Evolutionary conservation across 2,888 invertebrate genomes (phyloP), one percentile per base, ranked within the genome.

Genomic region (Cantharis rustica): DNA sequence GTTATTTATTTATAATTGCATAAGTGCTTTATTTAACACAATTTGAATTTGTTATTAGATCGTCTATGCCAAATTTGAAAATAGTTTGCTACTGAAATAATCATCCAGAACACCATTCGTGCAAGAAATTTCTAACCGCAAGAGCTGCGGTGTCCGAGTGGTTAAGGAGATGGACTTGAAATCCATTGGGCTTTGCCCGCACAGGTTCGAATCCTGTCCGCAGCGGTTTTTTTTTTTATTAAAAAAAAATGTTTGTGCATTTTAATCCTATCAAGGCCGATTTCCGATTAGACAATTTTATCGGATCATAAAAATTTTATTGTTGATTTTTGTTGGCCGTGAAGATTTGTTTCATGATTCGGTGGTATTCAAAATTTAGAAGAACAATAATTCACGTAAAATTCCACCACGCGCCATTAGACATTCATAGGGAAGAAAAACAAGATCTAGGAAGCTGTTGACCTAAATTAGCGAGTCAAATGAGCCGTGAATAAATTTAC

Each of bases 81-180:
- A 31, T 11, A 31, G 11, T 11, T 11, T 3, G 2, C 3, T 5
- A 13, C 13, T n/a, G 3, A 31, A 31, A 31, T 31, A 0, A 31
- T 5, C 31, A 5, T 0, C 31, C 0, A 13, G 0, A 31, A 31
- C 13, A 31, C 31, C 31, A 31, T n/a, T 31, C 31, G 31, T 31
- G 13, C 31, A 31, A 31, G 13, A n/a, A 31, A 10, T 13, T 13
- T 31, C 5, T 31, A 13, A n/a, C 4, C 13, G 13, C 31, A 31
- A 0, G 1, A 87, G 93, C 93, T 93, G 92, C 91, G 92, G 92
- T 92, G 92, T 92, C 92, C 92, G 93, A 93, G 93, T 93, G 93
- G 93, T 93, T 93, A 93, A 93, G 93, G 93, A 93, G 93, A 93
- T 93, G 93, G 93, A 93, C 93, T 93, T 93, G 93, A 93, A 93